A percentile compares a stretch with the other conserved stretches of the same genome.
These are phyloP conservation scores for Pinctada fucata DNA, from an alignment of 2,888 invertebrate species.

Conservation along the genomic window DNA sequence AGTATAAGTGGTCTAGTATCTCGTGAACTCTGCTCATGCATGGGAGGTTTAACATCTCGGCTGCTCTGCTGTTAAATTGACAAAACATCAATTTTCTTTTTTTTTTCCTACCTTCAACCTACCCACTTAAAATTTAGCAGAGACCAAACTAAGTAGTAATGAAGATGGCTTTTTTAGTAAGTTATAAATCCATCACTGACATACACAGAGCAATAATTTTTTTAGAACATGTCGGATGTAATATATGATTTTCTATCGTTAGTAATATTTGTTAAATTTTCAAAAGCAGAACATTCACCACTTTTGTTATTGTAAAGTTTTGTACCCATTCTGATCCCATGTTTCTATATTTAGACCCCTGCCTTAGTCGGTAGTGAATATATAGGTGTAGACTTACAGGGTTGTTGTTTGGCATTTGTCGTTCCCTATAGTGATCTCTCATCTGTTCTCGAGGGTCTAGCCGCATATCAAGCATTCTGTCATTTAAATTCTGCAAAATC, in stretches of 20 bases:
- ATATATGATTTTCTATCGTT: no score
- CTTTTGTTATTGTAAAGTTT: no score
- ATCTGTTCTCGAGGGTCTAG: background rate
- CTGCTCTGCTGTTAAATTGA: background rate
- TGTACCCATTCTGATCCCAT: no score
- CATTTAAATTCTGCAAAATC: constrained; percentile 27
- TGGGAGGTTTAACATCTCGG: background rate
- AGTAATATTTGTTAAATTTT: no score
- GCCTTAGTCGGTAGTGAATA: no score
- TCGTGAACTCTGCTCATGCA: background rate
- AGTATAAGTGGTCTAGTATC: background rate
- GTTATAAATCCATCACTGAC: no score
- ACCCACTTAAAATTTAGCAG: background rate
- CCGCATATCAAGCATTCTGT: constrained; percentile 8
- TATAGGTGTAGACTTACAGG: background rate
- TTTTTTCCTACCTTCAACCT: background rate
- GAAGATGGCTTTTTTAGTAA: no score
- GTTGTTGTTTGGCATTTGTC: background rate
- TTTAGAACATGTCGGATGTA: no score
- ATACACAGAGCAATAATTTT: no score
- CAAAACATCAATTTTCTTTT: background rate
- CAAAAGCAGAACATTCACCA: no score
- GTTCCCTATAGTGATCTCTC: background rate
- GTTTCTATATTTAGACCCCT: no score
- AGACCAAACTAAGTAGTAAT: no score